Conservation (phyloP, 2,888 invertebrate genomes). For the Euplagia quadripunctaria region DNA sequence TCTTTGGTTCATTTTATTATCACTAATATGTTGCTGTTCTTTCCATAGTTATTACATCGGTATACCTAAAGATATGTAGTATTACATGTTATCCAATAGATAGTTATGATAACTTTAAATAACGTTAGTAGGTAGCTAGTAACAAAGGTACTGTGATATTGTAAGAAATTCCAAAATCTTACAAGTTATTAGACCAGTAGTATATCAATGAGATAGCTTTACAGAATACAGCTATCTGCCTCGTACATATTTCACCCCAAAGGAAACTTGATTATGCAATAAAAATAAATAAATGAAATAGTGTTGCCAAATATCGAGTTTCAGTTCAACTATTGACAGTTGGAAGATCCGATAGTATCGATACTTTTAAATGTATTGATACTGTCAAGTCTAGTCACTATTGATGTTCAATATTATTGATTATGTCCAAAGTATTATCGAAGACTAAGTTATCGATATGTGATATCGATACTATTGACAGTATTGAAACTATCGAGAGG, state of each 20-base stretch:
- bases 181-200: neutral
- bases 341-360: no score
- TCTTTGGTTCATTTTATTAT: slow-evolving; percentile 52
- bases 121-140: neutral
- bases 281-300: no score
- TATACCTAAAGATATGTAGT: slow-evolving; percentile 62
- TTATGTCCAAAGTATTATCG: neutral
- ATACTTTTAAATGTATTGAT: no score
- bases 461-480: neutral
- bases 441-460: neutral
- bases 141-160: neutral
- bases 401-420: neutral
- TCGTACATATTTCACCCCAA: no score
- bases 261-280: no score
- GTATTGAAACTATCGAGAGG: no score
- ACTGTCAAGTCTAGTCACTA: neutral
- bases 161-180: no score
- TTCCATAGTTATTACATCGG: slow-evolving; percentile 26
- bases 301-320: no score
- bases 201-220: neutral
- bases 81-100: slow-evolving; percentile 31
- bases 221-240: neutral
- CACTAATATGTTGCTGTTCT: slow-evolving; percentile 39
- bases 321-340: no score
- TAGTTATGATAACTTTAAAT: slow-evolving; percentile 10